Evolutionary conservation across 2,888 invertebrate genomes (phyloP), one percentile per base, ranked within the genome.

Genomic region (Proisotoma minuta): DNA sequence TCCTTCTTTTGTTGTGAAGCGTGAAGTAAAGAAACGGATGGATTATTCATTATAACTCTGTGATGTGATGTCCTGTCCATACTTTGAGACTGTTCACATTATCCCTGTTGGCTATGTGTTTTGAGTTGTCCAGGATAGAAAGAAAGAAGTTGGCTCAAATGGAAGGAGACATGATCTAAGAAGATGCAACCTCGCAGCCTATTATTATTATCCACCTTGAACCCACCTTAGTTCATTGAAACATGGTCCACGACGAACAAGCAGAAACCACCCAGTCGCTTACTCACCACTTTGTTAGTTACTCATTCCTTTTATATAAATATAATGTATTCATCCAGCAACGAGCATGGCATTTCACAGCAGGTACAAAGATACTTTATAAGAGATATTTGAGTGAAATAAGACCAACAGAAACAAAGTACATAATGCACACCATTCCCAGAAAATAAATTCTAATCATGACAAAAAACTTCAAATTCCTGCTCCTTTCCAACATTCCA

Each of bases 141-240:
- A n/a, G n/a, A n/a, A 5, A 43, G 18, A 5, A 43, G 18, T 43
- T 43, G 5, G 18, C 43, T 43, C 4, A 43, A 5, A 43, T 18
- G 43, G 20, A 43, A 43, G 43, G 34, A 34, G 34, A 34, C 34
- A 34, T 34, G 34, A 34, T 34, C 34, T 10, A 34, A 34, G 15
- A 15, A 15, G 15, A 34, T 15, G 8, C 34, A 34, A 8, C 15
- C 34, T 8, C 34, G 8, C 34, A 43, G 24, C 29, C 39, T 54
- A 54, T 54, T 54, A 54, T 54, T 29, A 54, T 54, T 28, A 54
- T 54, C 53, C 29, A 54, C 53, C 53, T 54, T 54, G 53, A 54
- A 54, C 53, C 39, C 53, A 54, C 53, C 20, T 10, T n/a, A 20
- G 43, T 43, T 43, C 43, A 43, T 43, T 20, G 43, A 43, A 43